Percentiles rank a stretch among this genome's conserved stretches.
Conservation (phyloP, 2,113 vertebrate genomes). For the Microcebus lehilahytsara region DNA sequence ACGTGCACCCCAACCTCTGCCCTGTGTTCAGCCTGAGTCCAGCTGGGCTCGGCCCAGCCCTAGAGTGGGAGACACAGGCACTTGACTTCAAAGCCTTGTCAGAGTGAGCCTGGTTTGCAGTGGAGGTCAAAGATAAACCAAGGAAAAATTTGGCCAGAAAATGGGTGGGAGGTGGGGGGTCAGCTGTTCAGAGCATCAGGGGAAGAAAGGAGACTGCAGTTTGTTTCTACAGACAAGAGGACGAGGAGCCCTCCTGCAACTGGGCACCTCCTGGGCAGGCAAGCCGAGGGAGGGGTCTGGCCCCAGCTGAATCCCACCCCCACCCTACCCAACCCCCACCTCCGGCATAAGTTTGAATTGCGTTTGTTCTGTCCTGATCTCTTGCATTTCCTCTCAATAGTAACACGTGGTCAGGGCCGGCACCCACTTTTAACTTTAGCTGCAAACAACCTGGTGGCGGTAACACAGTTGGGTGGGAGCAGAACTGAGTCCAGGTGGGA, state of each 20-base stretch:
- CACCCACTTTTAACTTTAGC: neutral
- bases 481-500: neutral
- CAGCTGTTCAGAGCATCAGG: neutral
- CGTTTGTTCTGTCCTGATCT: neutral
- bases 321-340: neutral
- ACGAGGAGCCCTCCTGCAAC: neutral
- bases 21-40: conserved; percentile 30
- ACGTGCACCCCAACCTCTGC: conserved; percentile 45
- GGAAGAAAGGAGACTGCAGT: neutral
- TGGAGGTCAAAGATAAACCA: conserved; percentile 72
- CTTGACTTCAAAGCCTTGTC: conserved; percentile 73
- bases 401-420: neutral
- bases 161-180: neutral
- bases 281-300: too few species aligned
- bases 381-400: neutral
- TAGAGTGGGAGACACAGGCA: conserved; percentile 57
- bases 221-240: neutral
- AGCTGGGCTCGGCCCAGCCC: conserved; percentile 60
- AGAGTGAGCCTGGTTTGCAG: conserved; percentile 58
- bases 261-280: neutral
- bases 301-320: neutral
- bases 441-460: neutral
- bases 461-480: neutral
- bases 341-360: neutral
- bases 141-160: conserved; percentile 56